These are phyloP conservation scores for Parasteatoda lunata DNA, from an alignment of 2,888 invertebrate genomes.

Conservation along the genomic window DNA sequence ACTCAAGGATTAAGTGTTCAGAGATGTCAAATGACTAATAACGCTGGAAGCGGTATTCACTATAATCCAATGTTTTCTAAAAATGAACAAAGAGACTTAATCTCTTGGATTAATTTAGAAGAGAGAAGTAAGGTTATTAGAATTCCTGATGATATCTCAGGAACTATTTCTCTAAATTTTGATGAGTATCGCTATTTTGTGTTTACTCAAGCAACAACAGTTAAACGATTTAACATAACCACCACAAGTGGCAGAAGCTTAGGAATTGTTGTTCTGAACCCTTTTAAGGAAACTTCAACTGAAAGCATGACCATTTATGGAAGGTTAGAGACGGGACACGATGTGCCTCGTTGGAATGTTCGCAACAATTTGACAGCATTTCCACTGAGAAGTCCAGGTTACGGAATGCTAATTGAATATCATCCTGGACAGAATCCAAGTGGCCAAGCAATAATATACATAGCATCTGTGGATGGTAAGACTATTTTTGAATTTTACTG, in stretches of 20 bases:
- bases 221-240: conserved; percentile 53
- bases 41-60: conserved; percentile 89
- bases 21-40: conserved; percentile 76
- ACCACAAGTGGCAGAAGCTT: conserved; percentile 75
- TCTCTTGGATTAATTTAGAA: conserved; percentile 85
- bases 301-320: conserved; percentile 88
- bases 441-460: conserved; percentile 86
- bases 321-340: conserved; percentile 74
- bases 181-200: conserved; percentile 49
- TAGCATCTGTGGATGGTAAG: conserved; percentile 81
- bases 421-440: conserved; percentile 85
- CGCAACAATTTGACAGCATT: conserved; percentile 90
- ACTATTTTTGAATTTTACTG: neutral
- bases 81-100: conserved; percentile 89
- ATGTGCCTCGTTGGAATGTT: conserved; percentile 80
- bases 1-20: conserved; percentile 88
- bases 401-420: conserved; percentile 86
- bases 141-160: conserved; percentile 41
- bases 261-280: conserved; percentile 91
- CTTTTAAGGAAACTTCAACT: conserved; percentile 89
- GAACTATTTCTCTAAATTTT: conserved; percentile 30
- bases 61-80: conserved; percentile 92
- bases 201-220: conserved; percentile 18
- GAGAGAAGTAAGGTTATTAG: conserved; percentile 42
- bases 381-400: conserved; percentile 74